Percentiles rank a stretch among this genome's conserved stretches.
Conservation (phyloP, 1,140 invertebrate genomes). For the Bemisia tabaci region DNA sequence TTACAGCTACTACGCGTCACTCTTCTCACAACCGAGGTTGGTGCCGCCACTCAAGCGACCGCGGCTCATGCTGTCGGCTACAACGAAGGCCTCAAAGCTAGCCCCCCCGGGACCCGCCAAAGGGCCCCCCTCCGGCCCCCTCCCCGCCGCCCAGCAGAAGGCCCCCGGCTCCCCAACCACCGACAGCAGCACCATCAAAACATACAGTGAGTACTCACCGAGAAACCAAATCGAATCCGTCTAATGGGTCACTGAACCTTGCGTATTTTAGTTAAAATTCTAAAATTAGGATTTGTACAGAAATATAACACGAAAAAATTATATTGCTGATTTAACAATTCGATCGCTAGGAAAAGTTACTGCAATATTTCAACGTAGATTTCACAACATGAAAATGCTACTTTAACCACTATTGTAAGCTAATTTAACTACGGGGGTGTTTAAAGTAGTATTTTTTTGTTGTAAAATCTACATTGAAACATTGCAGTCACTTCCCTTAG, state of each 20-base stretch:
- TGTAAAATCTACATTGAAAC: no score
- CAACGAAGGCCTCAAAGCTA: constrained; percentile 18
- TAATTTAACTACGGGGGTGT: no score
- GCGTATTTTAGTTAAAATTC: no score
- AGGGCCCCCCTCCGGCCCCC: neutral
- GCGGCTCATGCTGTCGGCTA: constrained; percentile 28
- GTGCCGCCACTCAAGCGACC: constrained; percentile 34
- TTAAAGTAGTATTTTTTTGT: no score
- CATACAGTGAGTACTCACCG: constrained; percentile 11
- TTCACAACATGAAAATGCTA: no score
- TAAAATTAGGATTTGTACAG: no score
- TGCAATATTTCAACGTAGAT: no score
- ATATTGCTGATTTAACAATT: no score
- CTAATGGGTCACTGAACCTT: neutral
- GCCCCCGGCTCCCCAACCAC: constrained; percentile 2
- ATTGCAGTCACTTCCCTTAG: no score
- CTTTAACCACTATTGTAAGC: no score
- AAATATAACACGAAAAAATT: no score
- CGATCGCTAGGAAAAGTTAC: no score
- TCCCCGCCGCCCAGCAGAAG: neutral
- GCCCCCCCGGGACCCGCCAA: constrained; percentile 11
- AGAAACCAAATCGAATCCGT: neutral
- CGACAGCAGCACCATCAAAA: constrained; percentile 15
- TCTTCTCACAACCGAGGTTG: constrained; percentile 24
- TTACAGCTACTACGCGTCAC: constrained; percentile 34